Base-by-base conservation (phyloP, 2,797 vertebrate genomes). In the Botia kubotai region DNA sequence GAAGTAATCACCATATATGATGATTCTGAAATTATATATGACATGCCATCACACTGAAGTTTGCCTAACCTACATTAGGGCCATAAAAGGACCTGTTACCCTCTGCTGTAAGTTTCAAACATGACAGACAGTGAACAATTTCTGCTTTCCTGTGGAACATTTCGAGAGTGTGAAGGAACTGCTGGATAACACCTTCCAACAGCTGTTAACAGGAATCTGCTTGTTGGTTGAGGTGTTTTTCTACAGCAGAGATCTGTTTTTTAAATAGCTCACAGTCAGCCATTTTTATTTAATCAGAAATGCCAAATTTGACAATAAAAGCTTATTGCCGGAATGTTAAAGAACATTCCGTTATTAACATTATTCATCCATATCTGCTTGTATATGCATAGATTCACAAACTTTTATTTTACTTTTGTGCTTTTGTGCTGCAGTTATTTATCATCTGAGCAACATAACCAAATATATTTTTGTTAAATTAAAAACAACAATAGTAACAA, bases 191-290 rank as follows among this genome's bases (percentile, higher is more conserved):
- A 57, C 62, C 50, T 73, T 72, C 73, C 7, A 13, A 13, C 86
- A 80, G 77, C 65, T 70, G 36, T 70, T 70, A 39, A 77, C 74
- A 83, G 85, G 72, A 86, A 88, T 86, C 76, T 48, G 10, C 67
- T 81, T 81, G 82, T 83, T 77, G 75, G 21, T 58, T 53, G 77
- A 58, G 75, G 70, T 4, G 72, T 46, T 62, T n/a, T 65, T 55
- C 5, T 55, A 75, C 55, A 72, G 85, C 82, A 85, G 82, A 83
- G n/a, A 29, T 81, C 79, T 86, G 75, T 16, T 57, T 85, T 89
- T 87, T 90, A 88, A 84, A 88, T 87, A 70, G 67, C 23, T 78
- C 5, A 14, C 10, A 46, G 39, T 10, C n/a, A 3, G 19, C 66
- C 55, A 46, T 63, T 75, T 75, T 21, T 8, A n/a, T 33, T 66